Percentiles rank a stretch among this genome's conserved stretches.
phyloP scores from a whole-genome alignment of 2,113 vertebrate genomes.

The Speoplatyrhinus poulsoni region DNA sequence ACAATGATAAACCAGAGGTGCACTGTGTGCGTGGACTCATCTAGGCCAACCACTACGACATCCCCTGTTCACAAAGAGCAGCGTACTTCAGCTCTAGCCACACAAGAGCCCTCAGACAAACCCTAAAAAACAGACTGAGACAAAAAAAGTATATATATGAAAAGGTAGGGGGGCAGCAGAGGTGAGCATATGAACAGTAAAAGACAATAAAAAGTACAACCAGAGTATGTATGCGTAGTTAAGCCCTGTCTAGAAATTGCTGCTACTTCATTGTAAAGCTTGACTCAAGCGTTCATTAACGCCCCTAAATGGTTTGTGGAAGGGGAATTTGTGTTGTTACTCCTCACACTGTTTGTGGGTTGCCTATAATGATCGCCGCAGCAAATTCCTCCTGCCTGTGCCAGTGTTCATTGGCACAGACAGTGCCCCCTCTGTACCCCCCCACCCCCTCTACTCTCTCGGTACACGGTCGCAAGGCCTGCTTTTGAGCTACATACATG shows the following conservation, averaged over 20 bases:
- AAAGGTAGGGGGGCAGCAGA: slow-evolving; percentile 14
- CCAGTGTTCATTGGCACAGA: too few species aligned
- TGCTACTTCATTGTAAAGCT: slow-evolving; percentile 25
- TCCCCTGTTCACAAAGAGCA: slow-evolving; percentile 23
- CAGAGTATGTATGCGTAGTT: too few species aligned
- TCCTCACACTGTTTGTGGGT: too few species aligned
- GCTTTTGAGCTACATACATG: too few species aligned
- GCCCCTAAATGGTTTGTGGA: slow-evolving; percentile 11
- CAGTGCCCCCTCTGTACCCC: too few species aligned
- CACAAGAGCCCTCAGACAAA: slow-evolving; percentile 21
- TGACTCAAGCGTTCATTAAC: slow-evolving; percentile 26
- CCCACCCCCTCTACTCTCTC: too few species aligned
- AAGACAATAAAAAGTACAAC: too few species aligned
- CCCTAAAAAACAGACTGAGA: slow-evolving; percentile 41
- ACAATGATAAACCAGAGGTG: slow-evolving; percentile 29
- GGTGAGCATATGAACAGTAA: not conserved
- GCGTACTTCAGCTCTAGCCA: slow-evolving; percentile 37
- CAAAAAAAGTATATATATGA: slow-evolving; percentile 39
- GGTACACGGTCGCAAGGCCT: too few species aligned
- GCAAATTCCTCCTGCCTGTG: too few species aligned
- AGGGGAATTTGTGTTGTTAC: not conserved
- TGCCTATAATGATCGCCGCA: too few species aligned
- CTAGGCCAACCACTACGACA: slow-evolving; percentile 30
- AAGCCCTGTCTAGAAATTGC: slow-evolving; percentile 22
- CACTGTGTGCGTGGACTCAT: slow-evolving; percentile 12